These are phyloP conservation scores for Andrena haemorrhoa DNA, from an alignment of 2,888 invertebrate species.

Conservation along the genomic window DNA sequence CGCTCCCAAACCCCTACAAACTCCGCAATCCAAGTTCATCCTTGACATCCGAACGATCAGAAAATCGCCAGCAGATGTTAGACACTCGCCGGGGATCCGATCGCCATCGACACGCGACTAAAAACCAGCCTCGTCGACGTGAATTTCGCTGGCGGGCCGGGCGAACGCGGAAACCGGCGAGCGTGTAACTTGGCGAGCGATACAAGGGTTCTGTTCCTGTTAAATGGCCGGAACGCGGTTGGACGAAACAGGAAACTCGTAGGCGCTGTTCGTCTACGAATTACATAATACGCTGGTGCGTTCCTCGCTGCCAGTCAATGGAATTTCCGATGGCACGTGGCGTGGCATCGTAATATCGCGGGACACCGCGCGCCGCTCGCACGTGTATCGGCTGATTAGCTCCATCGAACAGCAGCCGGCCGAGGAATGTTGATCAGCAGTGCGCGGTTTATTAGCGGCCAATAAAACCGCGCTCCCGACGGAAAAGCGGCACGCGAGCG, in stretches of 20 bases:
- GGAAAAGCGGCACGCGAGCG: constrained; percentile 29
- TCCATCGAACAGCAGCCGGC: constrained; percentile 42
- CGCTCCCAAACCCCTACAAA: too few relatives aligned
- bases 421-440: constrained; percentile 71
- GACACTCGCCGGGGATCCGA: neutral
- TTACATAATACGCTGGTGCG: constrained; percentile 30
- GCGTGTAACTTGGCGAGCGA: constrained; percentile 6
- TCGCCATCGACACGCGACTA: neutral
- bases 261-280: constrained; percentile 43
- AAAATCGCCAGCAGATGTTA: neutral
- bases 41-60: neutral
- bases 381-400: constrained; percentile 60
- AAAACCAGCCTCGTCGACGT: neutral
- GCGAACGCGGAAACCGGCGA: constrained; percentile 6
- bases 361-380: constrained; percentile 35
- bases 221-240: constrained; percentile 25
- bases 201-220: constrained; percentile 9
- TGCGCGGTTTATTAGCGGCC: constrained; percentile 56
- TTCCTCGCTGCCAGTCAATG: constrained; percentile 37
- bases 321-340: constrained; percentile 57
- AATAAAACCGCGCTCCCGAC: constrained; percentile 27
- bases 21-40: too few relatives aligned
- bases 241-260: constrained; percentile 33
- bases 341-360: constrained; percentile 30
- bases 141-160: neutral